Conservation (phyloP, 2,888 invertebrate species). For the Diogma glabrata region DNA sequence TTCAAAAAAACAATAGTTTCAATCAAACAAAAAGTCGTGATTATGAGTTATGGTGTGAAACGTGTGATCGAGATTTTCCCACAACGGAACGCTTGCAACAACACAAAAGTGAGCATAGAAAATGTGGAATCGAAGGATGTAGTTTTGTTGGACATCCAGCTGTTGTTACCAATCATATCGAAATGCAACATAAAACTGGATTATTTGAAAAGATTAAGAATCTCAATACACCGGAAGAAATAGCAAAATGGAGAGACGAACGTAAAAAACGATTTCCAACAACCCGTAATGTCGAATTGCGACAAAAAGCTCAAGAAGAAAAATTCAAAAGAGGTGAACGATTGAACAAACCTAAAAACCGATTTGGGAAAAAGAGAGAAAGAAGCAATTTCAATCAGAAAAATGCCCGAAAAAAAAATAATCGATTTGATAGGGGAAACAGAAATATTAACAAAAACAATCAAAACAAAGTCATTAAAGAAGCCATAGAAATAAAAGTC, state of each 20-base stretch:
- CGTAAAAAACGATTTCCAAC: slow-evolving; percentile 71
- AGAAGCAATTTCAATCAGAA: slow-evolving; percentile 12
- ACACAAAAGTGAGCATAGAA: slow-evolving; percentile 63
- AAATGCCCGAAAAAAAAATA: slow-evolving; percentile 10
- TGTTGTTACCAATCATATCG: slow-evolving; percentile 67
- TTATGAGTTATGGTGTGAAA: slow-evolving; percentile 66
- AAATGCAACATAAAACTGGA: slow-evolving; percentile 74
- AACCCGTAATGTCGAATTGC: slow-evolving; percentile 50
- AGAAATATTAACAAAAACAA: background rate
- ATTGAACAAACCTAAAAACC: slow-evolving; percentile 38
- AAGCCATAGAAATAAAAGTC: background rate
- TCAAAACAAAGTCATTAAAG: too few species aligned
- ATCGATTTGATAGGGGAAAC: background rate
- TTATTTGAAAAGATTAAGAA: slow-evolving; percentile 66
- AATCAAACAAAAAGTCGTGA: background rate
- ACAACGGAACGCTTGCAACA: slow-evolving; percentile 44
- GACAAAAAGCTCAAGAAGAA: slow-evolving; percentile 50
- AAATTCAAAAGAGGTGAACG: slow-evolving; percentile 64
- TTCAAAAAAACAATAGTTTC: background rate
- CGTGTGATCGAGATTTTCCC: slow-evolving; percentile 68
- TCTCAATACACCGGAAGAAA: slow-evolving; percentile 66
- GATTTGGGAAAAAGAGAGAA: slow-evolving; percentile 35
- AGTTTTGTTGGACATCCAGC: slow-evolving; percentile 65
- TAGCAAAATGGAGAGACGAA: slow-evolving; percentile 73
- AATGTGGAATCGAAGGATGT: slow-evolving; percentile 73